Evolutionary conservation across 1,140 invertebrate species (phyloP).

Genomic region (Drosophila aff.): DNA sequence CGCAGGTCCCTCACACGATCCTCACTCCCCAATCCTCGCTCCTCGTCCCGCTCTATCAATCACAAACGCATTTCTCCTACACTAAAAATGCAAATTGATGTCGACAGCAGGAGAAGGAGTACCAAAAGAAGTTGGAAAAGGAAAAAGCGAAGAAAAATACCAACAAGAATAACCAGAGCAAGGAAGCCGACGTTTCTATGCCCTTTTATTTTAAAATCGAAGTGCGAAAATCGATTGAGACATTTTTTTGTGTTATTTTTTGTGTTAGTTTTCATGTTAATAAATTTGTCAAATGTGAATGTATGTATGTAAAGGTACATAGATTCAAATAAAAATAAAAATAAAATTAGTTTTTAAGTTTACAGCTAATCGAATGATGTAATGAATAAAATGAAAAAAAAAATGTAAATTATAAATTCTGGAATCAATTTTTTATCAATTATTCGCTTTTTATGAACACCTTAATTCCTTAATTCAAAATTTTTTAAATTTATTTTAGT

Average conservation of each 20-base stretch:
- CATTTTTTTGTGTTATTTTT: not conserved
- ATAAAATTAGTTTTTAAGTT: too few relatives aligned
- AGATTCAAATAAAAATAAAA: too few relatives aligned
- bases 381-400: too few relatives aligned
- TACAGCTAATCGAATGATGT: too few relatives aligned
- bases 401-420: too few relatives aligned
- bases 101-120: slow-evolving; percentile 14
- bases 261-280: not conserved
- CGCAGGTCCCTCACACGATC: slow-evolving; percentile 32
- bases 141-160: slow-evolving; percentile 29
- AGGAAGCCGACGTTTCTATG: not conserved
- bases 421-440: too few relatives aligned
- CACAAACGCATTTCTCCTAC: slow-evolving; percentile 75
- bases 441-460: too few relatives aligned
- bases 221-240: too few relatives aligned
- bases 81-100: slow-evolving; percentile 77
- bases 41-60: slow-evolving; percentile 56
- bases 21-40: not conserved
- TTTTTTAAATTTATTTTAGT: too few relatives aligned
- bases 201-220: not conserved
- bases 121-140: slow-evolving; percentile 17
- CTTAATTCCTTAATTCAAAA: too few relatives aligned
- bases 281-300: too few relatives aligned
- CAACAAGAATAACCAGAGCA: slow-evolving; percentile 40
- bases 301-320: too few relatives aligned